phyloP scores from a whole-genome alignment of 2,888 invertebrate species.

The Chymomyza fuscimana region DNA sequence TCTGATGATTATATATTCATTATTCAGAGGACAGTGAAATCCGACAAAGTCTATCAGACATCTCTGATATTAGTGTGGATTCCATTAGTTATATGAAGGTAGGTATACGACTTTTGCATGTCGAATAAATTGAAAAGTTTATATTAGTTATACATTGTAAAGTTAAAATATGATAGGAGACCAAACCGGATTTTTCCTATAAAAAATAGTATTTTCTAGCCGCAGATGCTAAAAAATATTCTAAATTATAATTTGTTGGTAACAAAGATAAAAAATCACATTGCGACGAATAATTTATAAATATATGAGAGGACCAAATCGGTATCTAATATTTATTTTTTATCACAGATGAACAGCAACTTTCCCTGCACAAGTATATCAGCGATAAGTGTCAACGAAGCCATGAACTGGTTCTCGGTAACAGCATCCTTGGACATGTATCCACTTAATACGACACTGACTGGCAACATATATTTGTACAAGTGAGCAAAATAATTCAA shows the following conservation, averaged over 20 bases:
- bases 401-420: conserved; percentile 83
- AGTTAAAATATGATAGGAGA: no score
- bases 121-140: no score
- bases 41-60: conserved; percentile 79
- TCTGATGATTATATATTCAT: neutral
- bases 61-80: conserved; percentile 84
- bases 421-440: conserved; percentile 81
- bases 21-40: conserved; percentile 80
- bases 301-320: neutral
- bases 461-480: conserved; percentile 85
- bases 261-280: no score
- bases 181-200: no score
- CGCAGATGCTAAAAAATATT: no score
- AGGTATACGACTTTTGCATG: conserved; percentile 5
- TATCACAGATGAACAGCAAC: conserved; percentile 74
- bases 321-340: neutral
- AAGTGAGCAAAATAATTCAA: conserved; percentile 80
- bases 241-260: no score
- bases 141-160: neutral
- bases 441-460: conserved; percentile 82
- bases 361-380: conserved; percentile 85
- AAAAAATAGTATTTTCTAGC: no score
- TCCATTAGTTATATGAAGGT: conserved; percentile 84
- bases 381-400: conserved; percentile 82
- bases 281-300: neutral